Percentiles rank a stretch among this genome's conserved stretches.
These are phyloP conservation scores for Chaenogobius annularis DNA, from an alignment of 2,113 vertebrate species.

Conservation along the genomic window DNA sequence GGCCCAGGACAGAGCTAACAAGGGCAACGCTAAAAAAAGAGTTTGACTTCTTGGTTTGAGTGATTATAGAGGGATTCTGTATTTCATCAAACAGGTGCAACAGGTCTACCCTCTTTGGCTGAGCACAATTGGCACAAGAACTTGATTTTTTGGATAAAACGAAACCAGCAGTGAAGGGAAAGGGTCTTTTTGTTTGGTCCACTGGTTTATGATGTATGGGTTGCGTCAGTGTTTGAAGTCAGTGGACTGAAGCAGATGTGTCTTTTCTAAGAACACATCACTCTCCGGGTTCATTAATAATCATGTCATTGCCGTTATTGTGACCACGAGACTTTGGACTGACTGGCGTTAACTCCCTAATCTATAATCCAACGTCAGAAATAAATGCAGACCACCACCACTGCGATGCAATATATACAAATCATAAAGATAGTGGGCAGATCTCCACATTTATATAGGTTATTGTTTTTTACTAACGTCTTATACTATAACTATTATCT, in stretches of 20 bases:
- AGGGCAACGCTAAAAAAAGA: conserved; percentile 39
- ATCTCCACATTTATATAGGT: no score
- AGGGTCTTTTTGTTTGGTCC: conserved; percentile 27
- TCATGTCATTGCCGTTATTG: conserved; percentile 34
- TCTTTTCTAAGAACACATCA: conserved; percentile 26
- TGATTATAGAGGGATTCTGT: conserved; percentile 58
- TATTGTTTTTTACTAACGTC: not conserved
- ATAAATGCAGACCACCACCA: not conserved
- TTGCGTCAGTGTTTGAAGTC: conserved; percentile 62
- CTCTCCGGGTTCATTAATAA: conserved; percentile 48
- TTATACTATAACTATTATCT: not conserved
- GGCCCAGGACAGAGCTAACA: conserved; percentile 56
- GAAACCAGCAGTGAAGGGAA: conserved; percentile 60
- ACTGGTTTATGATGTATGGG: conserved; percentile 50
- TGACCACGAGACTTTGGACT: conserved; percentile 2
- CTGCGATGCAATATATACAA: not conserved
- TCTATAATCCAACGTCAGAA: conserved; percentile 1
- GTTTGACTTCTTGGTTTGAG: conserved; percentile 27
- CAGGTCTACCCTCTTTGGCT: conserved; percentile 46
- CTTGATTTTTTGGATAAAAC: conserved; percentile 46
- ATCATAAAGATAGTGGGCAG: not conserved
- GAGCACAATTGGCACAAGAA: conserved; percentile 47
- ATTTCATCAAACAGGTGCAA: conserved; percentile 66
- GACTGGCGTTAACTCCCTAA: conserved; percentile 10
- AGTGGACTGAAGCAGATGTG: conserved; percentile 66